A percentile compares a stretch with the other conserved stretches of the same genome.
Evolutionary conservation across 2,888 invertebrate genomes (phyloP).

Genomic region (Zele albiditarsus): DNA sequence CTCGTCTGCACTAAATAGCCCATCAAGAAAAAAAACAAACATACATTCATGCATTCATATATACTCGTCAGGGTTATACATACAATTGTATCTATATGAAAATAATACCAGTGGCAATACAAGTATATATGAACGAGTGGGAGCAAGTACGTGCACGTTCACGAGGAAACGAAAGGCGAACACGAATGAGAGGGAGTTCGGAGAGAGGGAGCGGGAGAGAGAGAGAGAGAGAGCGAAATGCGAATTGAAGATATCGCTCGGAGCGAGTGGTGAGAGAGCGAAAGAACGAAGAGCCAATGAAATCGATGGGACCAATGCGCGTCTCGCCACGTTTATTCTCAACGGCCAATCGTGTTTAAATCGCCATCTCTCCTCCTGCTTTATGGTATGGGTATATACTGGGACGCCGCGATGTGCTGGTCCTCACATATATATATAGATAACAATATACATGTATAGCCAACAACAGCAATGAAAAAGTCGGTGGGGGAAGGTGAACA

Average conservation of each 20-base stretch:
- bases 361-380: conserved; percentile 57
- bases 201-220: not conserved
- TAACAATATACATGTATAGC: not conserved
- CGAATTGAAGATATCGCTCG: conserved; percentile 1
- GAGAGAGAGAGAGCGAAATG: not conserved
- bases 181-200: not conserved
- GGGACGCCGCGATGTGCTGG: conserved; percentile 23
- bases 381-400: conserved; percentile 9
- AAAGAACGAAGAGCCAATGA: conserved; percentile 63
- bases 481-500: conserved; percentile 5
- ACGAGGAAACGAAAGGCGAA: not conserved
- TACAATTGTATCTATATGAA: not conserved
- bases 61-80: not conserved
- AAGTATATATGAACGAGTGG: not conserved
- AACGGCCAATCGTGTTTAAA: conserved; percentile 72
- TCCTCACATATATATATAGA: not conserved
- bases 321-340: conserved; percentile 69
- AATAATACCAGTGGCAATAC: not conserved
- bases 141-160: not conserved
- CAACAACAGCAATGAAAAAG: conserved; percentile 11
- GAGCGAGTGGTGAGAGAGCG: not conserved
- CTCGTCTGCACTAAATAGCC: not conserved
- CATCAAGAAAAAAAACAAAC: not conserved
- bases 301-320: conserved; percentile 72
- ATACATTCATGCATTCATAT: not conserved